Conservation (phyloP, 2,888 invertebrate species). For the Epiblema foenella region DNA sequence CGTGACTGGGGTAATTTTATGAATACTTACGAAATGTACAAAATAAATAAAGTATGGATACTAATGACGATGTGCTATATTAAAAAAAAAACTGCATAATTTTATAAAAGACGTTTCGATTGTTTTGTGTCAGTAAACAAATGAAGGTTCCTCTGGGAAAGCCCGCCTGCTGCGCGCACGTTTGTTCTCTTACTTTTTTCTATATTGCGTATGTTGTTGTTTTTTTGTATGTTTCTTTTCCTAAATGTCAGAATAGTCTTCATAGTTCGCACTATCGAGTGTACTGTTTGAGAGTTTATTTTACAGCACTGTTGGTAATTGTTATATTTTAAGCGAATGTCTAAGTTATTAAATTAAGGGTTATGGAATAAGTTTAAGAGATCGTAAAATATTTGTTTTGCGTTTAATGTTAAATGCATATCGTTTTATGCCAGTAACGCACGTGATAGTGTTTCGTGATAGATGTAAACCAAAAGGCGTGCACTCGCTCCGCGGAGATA, state of each 20-base stretch:
- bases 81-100: slow-evolving; percentile 19
- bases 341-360: slow-evolving; percentile 69
- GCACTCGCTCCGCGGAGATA: slow-evolving; percentile 53
- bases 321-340: slow-evolving; percentile 65
- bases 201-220: slow-evolving; percentile 39
- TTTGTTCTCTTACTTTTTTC: slow-evolving; percentile 18
- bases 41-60: slow-evolving; percentile 50
- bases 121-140: slow-evolving; percentile 25
- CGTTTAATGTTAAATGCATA: slow-evolving; percentile 74
- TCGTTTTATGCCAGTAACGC: slow-evolving; percentile 77
- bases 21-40: slow-evolving; percentile 60
- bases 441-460: slow-evolving; percentile 82
- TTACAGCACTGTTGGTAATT: slow-evolving; percentile 79
- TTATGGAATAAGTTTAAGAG: slow-evolving; percentile 72
- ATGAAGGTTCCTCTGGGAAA: slow-evolving; percentile 12
- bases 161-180: slow-evolving; percentile 26
- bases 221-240: slow-evolving; percentile 51
- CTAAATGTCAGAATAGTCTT: slow-evolving; percentile 15
- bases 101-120: slow-evolving; percentile 4
- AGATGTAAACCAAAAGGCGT: slow-evolving; percentile 61
- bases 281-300: slow-evolving; percentile 68
- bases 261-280: slow-evolving; percentile 70
- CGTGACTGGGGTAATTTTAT: slow-evolving; percentile 47
- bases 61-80: slow-evolving; percentile 6
- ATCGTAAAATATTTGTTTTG: slow-evolving; percentile 62